A percentile compares a stretch with the other conserved stretches of the same genome.
These are phyloP conservation scores for Drosophila miranda DNA, from an alignment of 1,140 invertebrate species.

Conservation along the genomic window DNA sequence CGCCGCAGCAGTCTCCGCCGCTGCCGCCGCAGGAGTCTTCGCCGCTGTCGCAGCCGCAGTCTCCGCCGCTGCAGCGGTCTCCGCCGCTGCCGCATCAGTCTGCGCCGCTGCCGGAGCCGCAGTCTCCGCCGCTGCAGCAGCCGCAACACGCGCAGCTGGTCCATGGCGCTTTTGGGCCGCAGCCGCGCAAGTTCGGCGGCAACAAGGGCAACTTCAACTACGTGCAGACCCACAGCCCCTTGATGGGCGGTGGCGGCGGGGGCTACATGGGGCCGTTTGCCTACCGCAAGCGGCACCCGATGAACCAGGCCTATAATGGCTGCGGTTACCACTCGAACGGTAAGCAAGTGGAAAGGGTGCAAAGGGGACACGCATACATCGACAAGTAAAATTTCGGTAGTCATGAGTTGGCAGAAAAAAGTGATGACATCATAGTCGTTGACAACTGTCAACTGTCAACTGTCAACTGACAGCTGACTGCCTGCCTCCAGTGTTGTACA, in stretches of 20 bases:
- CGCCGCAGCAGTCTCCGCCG: too few relatives aligned
- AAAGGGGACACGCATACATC: not conserved
- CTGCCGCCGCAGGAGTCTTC: conserved; percentile 5
- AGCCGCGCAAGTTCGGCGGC: conserved; percentile 58
- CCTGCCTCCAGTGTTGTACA: not conserved
- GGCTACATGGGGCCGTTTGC: conserved; percentile 34
- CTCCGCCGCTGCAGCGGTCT: conserved; percentile 22
- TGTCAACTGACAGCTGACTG: not conserved
- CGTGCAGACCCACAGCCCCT: conserved; percentile 39
- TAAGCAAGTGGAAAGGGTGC: conserved; percentile 38
- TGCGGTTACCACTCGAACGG: conserved; percentile 58
- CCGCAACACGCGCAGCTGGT: conserved; percentile 23
- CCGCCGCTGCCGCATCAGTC: conserved; percentile 15
- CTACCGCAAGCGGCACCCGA: conserved; percentile 62
- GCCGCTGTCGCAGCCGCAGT: conserved; percentile 16
- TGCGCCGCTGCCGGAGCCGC: conserved; percentile 14
- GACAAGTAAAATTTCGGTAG: too few relatives aligned
- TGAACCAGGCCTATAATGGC: conserved; percentile 40
- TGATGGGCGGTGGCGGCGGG: conserved; percentile 29
- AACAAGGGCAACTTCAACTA: conserved; percentile 65
- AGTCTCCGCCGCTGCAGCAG: conserved; percentile 8
- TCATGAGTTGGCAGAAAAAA: conserved; percentile 1
- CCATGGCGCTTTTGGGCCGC: conserved; percentile 25
- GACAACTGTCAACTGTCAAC: too few relatives aligned
- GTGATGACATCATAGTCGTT: not conserved